Base-by-base conservation (phyloP, 2,113 vertebrate species). In the Ovis aries region DNA sequence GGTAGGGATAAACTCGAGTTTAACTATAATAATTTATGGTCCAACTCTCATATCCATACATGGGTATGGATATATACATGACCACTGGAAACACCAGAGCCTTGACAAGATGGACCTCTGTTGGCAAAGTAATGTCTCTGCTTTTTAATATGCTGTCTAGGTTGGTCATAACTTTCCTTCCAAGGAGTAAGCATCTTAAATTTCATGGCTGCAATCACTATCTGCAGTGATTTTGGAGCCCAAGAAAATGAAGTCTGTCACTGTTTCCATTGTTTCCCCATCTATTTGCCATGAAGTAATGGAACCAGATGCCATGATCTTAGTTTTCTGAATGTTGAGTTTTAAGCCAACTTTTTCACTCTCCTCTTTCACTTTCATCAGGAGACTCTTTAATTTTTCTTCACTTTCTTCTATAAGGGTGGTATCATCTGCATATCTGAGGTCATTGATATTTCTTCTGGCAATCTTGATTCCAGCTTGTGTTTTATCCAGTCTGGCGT, bases 401-500 rank as follows among this genome's bases (percentile, higher is more conserved):
- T 67, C 4, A 10, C 64, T 67, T 67, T 67, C 64, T 36, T 9
- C n/a, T 4, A 10, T 21, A 11, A 67, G 0, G 2, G 33, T 11
- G n/a, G 33, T 67, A 4, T 67, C 64, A 36, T 5, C 64, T 67
- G 64, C 64, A 36, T 36, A 36, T 36, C 33, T 67, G 33, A 36
- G 64, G 33, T 67, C 3, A 36, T 67, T 36, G 8, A 21, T 36
- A 36, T 67, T 67, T 67, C 33, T 67, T 8, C 33, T 0, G 0
- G 64, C 9, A 67, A 11, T 36, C n/a, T 36, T 67, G 2, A 36
- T 67, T 67, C 33, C n/a, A 67, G 64, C 8, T 67, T 67, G 17
- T 21, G 64, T 4, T 36, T 67, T 33, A 5, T 67, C n/a, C 64
- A 21, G 17, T 3, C 8, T 4, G 0, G 64, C 17, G 0, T 67